Conservation (phyloP, 2,797 vertebrate species). For the Sciurus carolinensis region DNA sequence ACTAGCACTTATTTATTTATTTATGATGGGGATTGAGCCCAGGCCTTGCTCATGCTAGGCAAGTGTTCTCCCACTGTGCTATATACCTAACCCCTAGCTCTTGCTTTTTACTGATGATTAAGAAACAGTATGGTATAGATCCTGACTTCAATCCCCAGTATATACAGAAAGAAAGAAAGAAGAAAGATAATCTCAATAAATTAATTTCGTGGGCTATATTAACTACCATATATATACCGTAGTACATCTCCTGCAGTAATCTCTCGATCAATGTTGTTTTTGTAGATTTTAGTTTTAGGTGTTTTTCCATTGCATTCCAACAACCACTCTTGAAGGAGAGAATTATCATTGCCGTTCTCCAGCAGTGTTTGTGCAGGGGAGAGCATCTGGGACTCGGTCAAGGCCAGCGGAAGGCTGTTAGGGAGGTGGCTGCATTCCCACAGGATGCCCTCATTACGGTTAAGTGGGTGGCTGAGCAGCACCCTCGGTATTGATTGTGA, state of each 20-base stretch:
- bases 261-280: not conserved
- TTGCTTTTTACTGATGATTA: conserved; percentile 38
- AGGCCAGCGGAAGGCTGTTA: not conserved
- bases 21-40: not conserved
- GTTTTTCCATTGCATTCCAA: not conserved
- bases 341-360: not conserved
- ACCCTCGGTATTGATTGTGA: not conserved
- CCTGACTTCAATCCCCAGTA: not conserved
- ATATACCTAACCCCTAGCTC: not conserved
- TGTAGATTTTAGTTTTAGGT: not conserved
- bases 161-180: too few species aligned
- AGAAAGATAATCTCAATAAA: not conserved
- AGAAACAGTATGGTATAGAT: not conserved
- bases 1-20: not conserved
- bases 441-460: not conserved
- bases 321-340: not conserved
- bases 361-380: not conserved
- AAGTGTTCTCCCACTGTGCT: too few species aligned
- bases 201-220: not conserved
- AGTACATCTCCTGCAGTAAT: not conserved
- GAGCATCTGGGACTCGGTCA: not conserved
- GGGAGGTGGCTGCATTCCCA: not conserved
- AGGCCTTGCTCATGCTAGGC: not conserved
- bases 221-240: not conserved
- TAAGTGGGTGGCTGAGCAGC: not conserved